phyloP scores from a whole-genome alignment of 2,113 vertebrate genomes.

The Nycticebus coucang region DNA sequence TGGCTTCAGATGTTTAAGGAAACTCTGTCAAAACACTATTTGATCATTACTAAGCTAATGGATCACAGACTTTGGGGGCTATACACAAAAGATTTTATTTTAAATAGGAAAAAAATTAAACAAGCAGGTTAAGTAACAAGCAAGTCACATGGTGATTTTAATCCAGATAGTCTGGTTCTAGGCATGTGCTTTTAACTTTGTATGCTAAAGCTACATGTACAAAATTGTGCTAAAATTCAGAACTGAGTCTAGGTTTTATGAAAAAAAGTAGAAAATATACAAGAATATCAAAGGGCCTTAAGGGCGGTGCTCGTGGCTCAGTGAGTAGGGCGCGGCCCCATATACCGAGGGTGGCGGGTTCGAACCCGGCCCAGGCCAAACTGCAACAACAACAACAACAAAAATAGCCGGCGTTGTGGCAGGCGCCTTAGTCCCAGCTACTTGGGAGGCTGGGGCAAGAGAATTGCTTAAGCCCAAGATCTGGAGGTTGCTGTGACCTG shows the following conservation, averaged over 20 bases:
- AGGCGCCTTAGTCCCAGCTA: too few relatives aligned
- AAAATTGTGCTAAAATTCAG: background rate
- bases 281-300: background rate
- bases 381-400: too few relatives aligned
- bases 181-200: background rate
- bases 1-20: background rate
- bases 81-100: slow-evolving; percentile 4
- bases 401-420: too few relatives aligned
- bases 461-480: too few relatives aligned
- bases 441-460: too few relatives aligned
- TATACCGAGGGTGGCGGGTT: too few relatives aligned
- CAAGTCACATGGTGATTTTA: background rate
- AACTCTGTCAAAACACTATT: slow-evolving; percentile 28
- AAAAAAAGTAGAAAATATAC: background rate
- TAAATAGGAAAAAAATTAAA: background rate
- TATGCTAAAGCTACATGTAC: background rate
- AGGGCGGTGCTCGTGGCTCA: too few relatives aligned
- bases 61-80: background rate
- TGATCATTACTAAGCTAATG: background rate
- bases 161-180: background rate
- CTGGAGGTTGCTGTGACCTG: too few relatives aligned
- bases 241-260: background rate
- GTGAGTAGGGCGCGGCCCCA: too few relatives aligned
- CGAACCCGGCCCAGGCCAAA: too few relatives aligned
- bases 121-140: background rate